Base-by-base conservation (phyloP, 1,140 invertebrate species). In the Drosophila sulfurigaster region DNA sequence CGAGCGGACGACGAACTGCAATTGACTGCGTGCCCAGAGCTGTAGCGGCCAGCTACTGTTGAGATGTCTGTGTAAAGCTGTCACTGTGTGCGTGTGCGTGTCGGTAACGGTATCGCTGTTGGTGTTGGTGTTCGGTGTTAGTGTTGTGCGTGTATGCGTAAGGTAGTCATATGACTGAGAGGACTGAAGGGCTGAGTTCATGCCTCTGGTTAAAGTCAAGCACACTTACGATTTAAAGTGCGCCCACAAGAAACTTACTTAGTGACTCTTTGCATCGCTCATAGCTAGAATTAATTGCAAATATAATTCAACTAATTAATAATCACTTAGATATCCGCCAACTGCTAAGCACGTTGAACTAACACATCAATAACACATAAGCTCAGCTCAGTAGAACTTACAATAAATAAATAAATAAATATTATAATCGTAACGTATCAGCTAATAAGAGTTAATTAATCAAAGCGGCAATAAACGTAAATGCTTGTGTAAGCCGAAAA, bases 1-100 rank as follows among this genome's bases (percentile, higher is more conserved):
- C 75, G 81, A 78, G 71, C 85, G 85, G 85, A 89, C 63, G 28
- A 35, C 25, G 56, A 48, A 63, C 46, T 77, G 30, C 72, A 32
- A 35, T 35, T 51, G 57, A 32, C 38, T 62, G 59, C 43, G 20
- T 25, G 11, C 11, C n/a, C 20, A 25, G 20, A 54, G 35, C 59
- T 38, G 35, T 56, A 58, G 30, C 48, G 3, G 20, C 20, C 20
- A 65, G 52, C 16, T n/a, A 54, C 67, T 70, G 58, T 49, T 28
- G 8, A 16, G 41, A 48, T 16, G 56, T 56, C 10, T 54, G 49
- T 57, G 57, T 52, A 57, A 52, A 20, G 54, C 43, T 43, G n/a
- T 10, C 8, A 25, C 25, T 41, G 65, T 60, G 54, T 43, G 52
- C 25, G 59, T 28, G 43, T 57, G 41, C n/a, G n/a, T 43, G 41